Conservation (phyloP, 2,888 invertebrate genomes). For the Agrotis exclamationis region DNA sequence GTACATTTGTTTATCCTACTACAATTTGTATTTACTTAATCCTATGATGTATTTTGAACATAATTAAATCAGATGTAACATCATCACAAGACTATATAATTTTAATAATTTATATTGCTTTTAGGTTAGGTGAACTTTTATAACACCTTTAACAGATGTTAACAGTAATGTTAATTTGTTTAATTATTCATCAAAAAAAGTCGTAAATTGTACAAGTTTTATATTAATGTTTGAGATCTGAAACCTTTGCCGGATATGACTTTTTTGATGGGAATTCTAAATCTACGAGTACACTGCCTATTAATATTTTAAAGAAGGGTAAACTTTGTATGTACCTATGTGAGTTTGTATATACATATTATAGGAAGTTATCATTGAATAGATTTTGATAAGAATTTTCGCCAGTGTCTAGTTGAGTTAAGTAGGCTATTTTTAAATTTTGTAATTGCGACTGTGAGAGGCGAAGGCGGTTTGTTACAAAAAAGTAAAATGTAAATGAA, state of each 20-base stretch:
- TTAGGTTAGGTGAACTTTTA: constrained; percentile 9
- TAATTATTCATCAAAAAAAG: constrained; percentile 2
- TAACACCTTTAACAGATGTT: background rate
- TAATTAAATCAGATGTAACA: background rate
- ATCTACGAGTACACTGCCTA: too few species aligned
- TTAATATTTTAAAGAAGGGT: too few species aligned
- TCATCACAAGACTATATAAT: constrained; percentile 6
- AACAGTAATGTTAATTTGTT: background rate
- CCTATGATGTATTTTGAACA: background rate
- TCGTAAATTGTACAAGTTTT: background rate
- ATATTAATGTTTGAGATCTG: background rate
- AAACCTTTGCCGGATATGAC: background rate
- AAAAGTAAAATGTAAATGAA: constrained; percentile 1
- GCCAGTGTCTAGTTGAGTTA: too few species aligned
- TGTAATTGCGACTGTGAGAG: too few species aligned
- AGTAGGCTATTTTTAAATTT: too few species aligned
- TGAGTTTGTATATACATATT: too few species aligned
- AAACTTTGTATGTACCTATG: too few species aligned
- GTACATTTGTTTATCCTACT: background rate
- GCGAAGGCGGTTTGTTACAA: background rate
- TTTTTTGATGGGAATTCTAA: too few species aligned
- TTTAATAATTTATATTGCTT: constrained; percentile 11
- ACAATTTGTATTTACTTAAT: constrained; percentile 12
- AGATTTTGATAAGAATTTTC: too few species aligned
- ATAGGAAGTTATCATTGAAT: too few species aligned